Conservation (phyloP, 2,888 invertebrate genomes). For the Nemoura dubitans region DNA sequence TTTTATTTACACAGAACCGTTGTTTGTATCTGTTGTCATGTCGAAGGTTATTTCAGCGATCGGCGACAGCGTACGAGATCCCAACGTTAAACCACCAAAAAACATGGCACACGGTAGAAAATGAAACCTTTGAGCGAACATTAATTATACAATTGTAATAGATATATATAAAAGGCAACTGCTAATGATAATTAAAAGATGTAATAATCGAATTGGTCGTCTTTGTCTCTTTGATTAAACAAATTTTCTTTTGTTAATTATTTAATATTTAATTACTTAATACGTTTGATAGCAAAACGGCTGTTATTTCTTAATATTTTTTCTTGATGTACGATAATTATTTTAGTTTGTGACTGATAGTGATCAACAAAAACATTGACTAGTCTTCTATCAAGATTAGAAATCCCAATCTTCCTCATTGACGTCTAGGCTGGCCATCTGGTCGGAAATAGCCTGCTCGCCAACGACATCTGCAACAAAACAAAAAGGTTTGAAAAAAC, state of each 20-base stretch:
- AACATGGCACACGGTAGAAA: not conserved
- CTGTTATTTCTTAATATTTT: not conserved
- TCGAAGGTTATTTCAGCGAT: not conserved
- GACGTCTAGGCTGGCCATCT: constrained; percentile 69
- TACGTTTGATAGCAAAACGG: not conserved
- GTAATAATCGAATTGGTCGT: constrained; percentile 4
- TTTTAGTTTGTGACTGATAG: not conserved
- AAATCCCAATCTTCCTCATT: constrained; percentile 75
- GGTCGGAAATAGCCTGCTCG: constrained; percentile 67
- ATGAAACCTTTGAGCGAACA: constrained; percentile 3
- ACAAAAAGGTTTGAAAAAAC: too few relatives aligned
- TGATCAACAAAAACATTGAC: constrained; percentile 36
- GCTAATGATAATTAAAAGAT: constrained; percentile 5
- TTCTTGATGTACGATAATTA: not conserved
- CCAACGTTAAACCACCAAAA: not conserved
- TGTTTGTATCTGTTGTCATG: not conserved
- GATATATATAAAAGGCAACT: not conserved
- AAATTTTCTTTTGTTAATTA: not conserved
- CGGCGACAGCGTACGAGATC: not conserved
- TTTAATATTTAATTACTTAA: not conserved
- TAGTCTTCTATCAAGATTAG: constrained; percentile 47
- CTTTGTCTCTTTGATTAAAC: not conserved
- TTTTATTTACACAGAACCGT: constrained; percentile 40
- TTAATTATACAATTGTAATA: not conserved
- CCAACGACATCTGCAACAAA: constrained; percentile 68